Percentiles rank a stretch among this genome's conserved stretches.
These are phyloP conservation scores for Temnothorax curvispinosus DNA, from an alignment of 1,140 invertebrate species.

Conservation along the genomic window DNA sequence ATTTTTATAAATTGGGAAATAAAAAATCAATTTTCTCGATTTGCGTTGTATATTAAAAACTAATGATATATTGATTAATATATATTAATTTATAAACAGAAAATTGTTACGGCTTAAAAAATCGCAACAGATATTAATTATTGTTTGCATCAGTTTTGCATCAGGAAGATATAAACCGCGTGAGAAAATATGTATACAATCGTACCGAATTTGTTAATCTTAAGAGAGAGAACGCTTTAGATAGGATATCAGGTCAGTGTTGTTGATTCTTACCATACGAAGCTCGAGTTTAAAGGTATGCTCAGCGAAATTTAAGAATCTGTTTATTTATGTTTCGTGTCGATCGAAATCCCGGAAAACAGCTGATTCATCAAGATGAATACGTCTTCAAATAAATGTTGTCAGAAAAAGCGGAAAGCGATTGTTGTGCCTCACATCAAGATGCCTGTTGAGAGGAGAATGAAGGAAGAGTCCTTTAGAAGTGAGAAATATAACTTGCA, in stretches of 20 bases:
- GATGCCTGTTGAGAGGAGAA: background rate
- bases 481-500: constrained; percentile 17
- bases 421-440: background rate
- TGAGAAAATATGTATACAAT: background rate
- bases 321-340: background rate
- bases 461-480: background rate
- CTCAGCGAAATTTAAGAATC: background rate
- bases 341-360: background rate
- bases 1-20: background rate
- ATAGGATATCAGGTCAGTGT: background rate
- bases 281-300: background rate
- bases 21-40: too few relatives aligned
- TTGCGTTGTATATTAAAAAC: background rate
- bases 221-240: background rate
- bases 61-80: too few relatives aligned
- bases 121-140: background rate
- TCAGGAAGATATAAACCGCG: background rate
- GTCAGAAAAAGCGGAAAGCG: background rate
- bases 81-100: background rate
- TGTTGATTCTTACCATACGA: constrained; percentile 23
- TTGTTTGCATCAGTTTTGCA: background rate
- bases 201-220: background rate
- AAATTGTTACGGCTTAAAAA: too few relatives aligned
- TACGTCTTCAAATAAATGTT: background rate
- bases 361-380: background rate